Percentiles rank a stretch among this genome's conserved stretches.
phyloP scores from a whole-genome alignment of 2,888 invertebrate species.

The Tanytarsus gracilentus region DNA sequence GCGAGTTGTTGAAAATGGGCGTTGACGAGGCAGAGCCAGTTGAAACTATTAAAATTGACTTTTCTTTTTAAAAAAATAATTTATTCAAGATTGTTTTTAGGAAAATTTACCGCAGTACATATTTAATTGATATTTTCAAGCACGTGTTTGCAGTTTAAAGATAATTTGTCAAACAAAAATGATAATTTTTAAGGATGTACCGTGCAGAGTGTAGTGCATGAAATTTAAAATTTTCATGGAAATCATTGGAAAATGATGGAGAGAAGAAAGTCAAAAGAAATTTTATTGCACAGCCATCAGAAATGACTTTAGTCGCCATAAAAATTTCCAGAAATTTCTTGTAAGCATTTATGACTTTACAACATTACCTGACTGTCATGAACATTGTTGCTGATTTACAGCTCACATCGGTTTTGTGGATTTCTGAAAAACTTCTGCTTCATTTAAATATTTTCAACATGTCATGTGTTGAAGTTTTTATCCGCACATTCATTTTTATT shows the following conservation, averaged over 20 bases:
- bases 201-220: background rate
- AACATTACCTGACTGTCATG: background rate
- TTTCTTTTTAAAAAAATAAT: too few species aligned
- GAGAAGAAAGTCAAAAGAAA: too few species aligned
- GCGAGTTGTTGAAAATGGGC: constrained; percentile 25
- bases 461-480: too few species aligned
- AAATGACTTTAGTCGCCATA: background rate
- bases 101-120: too few species aligned
- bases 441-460: too few species aligned
- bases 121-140: too few species aligned
- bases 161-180: too few species aligned
- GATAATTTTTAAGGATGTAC: too few species aligned
- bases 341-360: background rate
- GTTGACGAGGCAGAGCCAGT: background rate
- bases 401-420: constrained; percentile 1
- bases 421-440: background rate
- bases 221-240: background rate
- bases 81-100: too few species aligned
- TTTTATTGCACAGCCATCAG: background rate
- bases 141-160: too few species aligned
- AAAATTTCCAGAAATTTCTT: background rate
- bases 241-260: background rate
- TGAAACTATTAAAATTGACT: background rate
- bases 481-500: too few species aligned
- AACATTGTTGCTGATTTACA: too few species aligned